phyloP scores from a whole-genome alignment of 2,797 vertebrate genomes.

The Gambusia yucatana region DNA sequence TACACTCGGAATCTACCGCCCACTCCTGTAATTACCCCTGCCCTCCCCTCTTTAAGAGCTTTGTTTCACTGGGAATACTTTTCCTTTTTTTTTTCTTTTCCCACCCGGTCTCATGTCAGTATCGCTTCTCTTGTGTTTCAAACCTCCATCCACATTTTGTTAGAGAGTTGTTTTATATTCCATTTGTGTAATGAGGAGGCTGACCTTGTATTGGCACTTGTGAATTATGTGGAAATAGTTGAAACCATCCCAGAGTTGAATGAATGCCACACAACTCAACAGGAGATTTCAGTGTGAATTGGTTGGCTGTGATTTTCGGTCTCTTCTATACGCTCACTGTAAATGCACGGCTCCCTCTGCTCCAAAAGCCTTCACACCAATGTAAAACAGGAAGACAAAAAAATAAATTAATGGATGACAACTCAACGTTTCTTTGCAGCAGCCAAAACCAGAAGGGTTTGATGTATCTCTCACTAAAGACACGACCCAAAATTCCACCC shows the following conservation, averaged over 20 bases:
- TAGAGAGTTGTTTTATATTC: conserved; percentile 52
- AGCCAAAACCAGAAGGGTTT: conserved; percentile 17
- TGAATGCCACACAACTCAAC: conserved; percentile 32
- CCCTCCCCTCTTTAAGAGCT: conserved; percentile 50
- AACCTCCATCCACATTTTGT: conserved; percentile 48
- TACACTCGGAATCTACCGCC: conserved; percentile 33
- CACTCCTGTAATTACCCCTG: conserved; percentile 61
- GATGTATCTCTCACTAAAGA: conserved; percentile 22
- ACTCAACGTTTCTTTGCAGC: conserved; percentile 22
- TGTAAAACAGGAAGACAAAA: conserved; percentile 21
- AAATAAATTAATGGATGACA: conserved; percentile 10
- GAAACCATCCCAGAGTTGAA: conserved; percentile 41
- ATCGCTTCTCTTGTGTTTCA: conserved; percentile 39
- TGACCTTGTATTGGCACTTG: conserved; percentile 62
- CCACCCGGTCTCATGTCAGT: conserved; percentile 35
- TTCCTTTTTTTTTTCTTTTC: conserved; percentile 1
- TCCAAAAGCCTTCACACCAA: conserved; percentile 19
- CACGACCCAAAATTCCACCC: conserved; percentile 35
- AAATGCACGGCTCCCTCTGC: conserved; percentile 23
- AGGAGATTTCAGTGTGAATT: conserved; percentile 22
- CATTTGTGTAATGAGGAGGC: conserved; percentile 49
- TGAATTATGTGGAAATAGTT: conserved; percentile 46
- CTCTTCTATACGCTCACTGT: conserved; percentile 6
- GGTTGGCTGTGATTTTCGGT: conserved; percentile 23
- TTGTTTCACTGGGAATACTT: conserved; percentile 48